These are phyloP conservation scores for Archivesica marissinica DNA, from an alignment of 1,140 invertebrate species.

Conservation along the genomic window DNA sequence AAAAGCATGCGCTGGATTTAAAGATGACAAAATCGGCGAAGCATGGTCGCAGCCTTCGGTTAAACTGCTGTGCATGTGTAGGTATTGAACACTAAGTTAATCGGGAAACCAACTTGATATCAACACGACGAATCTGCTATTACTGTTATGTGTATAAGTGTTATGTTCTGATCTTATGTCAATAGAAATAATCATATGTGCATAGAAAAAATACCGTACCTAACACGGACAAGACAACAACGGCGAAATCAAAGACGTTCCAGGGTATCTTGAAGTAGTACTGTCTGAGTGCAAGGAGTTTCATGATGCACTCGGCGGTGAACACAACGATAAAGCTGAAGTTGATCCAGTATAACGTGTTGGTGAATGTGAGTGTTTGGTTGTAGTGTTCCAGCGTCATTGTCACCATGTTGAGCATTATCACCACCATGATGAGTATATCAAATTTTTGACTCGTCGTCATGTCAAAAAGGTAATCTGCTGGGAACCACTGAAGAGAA, in stretches of 20 bases:
- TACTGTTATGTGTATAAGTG: neutral
- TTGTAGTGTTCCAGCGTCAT: conserved; percentile 99
- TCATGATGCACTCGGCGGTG: conserved; percentile 98
- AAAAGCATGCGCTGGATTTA: no score
- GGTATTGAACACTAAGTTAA: no score
- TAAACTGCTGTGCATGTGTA: no score
- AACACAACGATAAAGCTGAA: conserved; percentile 99
- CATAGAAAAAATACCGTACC: conserved; percentile 71
- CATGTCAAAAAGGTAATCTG: conserved; percentile 98
- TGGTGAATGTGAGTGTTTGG: conserved; percentile 91
- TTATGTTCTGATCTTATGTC: neutral
- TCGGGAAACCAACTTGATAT: no score
- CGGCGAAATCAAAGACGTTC: conserved; percentile 99
- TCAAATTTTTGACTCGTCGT: conserved; percentile 99
- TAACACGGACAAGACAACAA: conserved; percentile 98
- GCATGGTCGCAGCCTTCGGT: no score
- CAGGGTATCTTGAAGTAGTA: conserved; percentile 99
- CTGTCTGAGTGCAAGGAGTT: conserved; percentile 97
- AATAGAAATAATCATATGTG: neutral
- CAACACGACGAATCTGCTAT: no score
- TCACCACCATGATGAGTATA: conserved; percentile 99
- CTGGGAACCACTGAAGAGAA: conserved; percentile 94
- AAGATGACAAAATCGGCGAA: no score
- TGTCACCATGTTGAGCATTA: conserved; percentile 98
- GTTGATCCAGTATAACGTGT: conserved; percentile 94